Base-by-base conservation (phyloP, 2,888 invertebrate species). In the Panopea generosa region DNA sequence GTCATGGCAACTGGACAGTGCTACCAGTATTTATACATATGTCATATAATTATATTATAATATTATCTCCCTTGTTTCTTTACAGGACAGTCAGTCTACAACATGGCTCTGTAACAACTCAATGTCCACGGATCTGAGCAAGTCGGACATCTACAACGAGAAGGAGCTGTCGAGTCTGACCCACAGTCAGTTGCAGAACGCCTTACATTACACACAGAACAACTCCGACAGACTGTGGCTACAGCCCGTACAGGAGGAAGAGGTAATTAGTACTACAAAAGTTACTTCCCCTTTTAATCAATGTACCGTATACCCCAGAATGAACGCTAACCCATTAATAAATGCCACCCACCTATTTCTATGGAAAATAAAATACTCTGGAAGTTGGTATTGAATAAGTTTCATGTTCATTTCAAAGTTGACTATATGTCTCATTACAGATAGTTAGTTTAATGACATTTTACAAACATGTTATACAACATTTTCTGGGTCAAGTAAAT, bases 61-160 rank as follows among this genome's bases (percentile, higher is more conserved):
- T n/a, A 11, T 33, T 33, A 33, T 33, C 33, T 33, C 33, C 33
- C 33, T 33, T 33, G 33, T 33, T 7, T n/a, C n/a, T n/a, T 82
- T 84, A 33, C 82, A 88, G 88, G 84, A 83, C 47, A 85, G 83
- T n/a, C 86, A 86, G 65, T 85, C 86, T 16, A 78, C 77, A 45
- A 86, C 86, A 29, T 76, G 84, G 77, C 68, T 86, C 26, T 78
- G 81, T 22, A 84, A 82, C 62, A 84, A 82, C 67, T 79, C 82
- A 16, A 24, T 71, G 16, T 75, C 83, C 9, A 74, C 82, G 27
- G 84, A 82, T 62, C 65, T 76, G 38, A 82, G 63, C 49, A 84
- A 85, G 68, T 65, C 77, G 20, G 77, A 72, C 49, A 53, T 76
- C 38, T 82, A 77, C 47, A 72, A 65, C 45, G 83, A 83, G 63